A percentile compares a stretch with the other conserved stretches of the same genome.
These are phyloP conservation scores for Oscheius sp. DNA, from an alignment of 2,888 invertebrate genomes.

Conservation along the genomic window DNA sequence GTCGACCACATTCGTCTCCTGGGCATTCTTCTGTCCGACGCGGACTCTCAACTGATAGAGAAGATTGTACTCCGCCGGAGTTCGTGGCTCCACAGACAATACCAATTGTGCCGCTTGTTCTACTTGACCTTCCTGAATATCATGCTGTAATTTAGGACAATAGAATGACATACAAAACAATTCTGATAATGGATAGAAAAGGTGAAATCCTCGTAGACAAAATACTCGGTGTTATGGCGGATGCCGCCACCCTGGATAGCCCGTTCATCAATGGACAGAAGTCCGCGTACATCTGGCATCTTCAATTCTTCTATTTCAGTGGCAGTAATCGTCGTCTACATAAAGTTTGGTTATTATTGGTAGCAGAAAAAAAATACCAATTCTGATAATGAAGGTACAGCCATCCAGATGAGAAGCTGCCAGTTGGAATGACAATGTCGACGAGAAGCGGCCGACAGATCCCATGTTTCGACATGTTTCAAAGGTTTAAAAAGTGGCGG, in stretches of 20 bases:
- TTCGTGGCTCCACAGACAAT: background rate
- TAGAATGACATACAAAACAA: background rate
- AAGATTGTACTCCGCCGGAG: conserved; percentile 45
- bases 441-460: too few relatives aligned
- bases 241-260: conserved; percentile 29
- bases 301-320: conserved; percentile 29
- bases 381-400: background rate
- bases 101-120: background rate
- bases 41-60: conserved; percentile 52
- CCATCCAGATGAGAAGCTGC: background rate
- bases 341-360: background rate
- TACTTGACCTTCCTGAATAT: background rate
- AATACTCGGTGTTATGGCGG: conserved; percentile 11
- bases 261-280: conserved; percentile 46
- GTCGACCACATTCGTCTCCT: conserved; percentile 46
- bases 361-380: background rate
- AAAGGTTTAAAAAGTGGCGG: too few relatives aligned
- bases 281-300: conserved; percentile 23
- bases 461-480: too few relatives aligned
- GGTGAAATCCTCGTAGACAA: conserved; percentile 37
- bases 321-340: conserved; percentile 42
- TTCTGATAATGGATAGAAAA: conserved; percentile 34
- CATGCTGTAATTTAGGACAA: too few relatives aligned
- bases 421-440: too few relatives aligned
- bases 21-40: conserved; percentile 37